These are phyloP conservation scores for Saccostrea echinata DNA, from an alignment of 1,140 invertebrate species.

Conservation along the genomic window DNA sequence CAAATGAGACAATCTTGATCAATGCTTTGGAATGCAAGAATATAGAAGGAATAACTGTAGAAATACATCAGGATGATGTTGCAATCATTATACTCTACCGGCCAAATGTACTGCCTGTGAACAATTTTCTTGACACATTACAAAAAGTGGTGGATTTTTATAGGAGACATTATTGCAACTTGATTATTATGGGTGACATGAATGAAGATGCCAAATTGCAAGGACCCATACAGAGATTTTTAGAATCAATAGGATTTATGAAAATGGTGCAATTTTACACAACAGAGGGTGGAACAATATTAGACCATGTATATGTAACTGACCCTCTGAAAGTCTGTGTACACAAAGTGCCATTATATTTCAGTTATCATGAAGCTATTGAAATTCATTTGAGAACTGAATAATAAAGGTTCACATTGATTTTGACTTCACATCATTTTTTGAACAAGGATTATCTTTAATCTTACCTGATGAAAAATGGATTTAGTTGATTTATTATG, in stretches of 20 bases:
- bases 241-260: background rate
- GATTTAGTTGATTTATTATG: background rate
- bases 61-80: background rate
- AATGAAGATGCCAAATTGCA: constrained; percentile 25
- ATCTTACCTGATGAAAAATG: background rate
- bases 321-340: background rate
- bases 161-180: background rate
- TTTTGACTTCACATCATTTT: background rate
- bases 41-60: background rate
- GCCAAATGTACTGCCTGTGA: background rate
- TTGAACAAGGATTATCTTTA: background rate
- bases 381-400: no score
- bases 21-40: constrained; percentile 1
- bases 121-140: background rate
- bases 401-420: background rate
- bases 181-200: background rate
- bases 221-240: constrained; percentile 5
- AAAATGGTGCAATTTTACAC: constrained; percentile 1
- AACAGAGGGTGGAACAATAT: constrained; percentile 26
- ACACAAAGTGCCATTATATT: background rate
- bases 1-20: background rate
- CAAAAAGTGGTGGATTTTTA: constrained; percentile 1
- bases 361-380: no score
- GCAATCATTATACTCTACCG: background rate
- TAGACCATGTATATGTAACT: constrained; percentile 7